Percentiles rank a stretch among this genome's conserved stretches.
phyloP scores from a whole-genome alignment of 2,797 vertebrate species.

The Enteromius mattozi region DNA sequence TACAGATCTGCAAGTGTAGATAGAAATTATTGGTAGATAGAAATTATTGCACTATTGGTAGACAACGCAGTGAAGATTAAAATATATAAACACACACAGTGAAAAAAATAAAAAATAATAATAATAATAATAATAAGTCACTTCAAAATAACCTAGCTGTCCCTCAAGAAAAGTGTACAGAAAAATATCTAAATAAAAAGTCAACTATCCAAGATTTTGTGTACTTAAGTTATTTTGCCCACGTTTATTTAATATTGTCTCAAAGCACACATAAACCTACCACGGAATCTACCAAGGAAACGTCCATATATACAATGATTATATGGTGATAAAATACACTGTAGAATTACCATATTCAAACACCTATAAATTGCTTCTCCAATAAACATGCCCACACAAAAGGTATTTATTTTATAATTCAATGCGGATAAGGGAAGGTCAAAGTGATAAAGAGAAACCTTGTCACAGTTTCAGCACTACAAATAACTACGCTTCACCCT shows the following conservation, averaged over 20 bases:
- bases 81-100: not conserved
- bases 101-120: not conserved
- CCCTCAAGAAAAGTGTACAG: not conserved
- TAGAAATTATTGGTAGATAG: no score
- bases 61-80: not conserved
- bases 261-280: not conserved
- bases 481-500: not conserved
- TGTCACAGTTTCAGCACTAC: not conserved
- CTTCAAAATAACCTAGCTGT: not conserved
- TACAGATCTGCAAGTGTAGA: not conserved
- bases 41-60: not conserved
- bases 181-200: not conserved
- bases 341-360: not conserved
- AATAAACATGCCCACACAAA: not conserved
- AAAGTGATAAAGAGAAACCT: not conserved
- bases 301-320: not conserved
- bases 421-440: not conserved
- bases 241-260: not conserved
- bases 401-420: conserved; percentile 1
- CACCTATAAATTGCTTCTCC: not conserved
- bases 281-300: not conserved
- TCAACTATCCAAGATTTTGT: not conserved
- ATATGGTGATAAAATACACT: not conserved
- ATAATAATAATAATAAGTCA: no score
- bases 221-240: not conserved